Conservation (phyloP, 2,888 invertebrate species). For the Volucella inflata region DNA sequence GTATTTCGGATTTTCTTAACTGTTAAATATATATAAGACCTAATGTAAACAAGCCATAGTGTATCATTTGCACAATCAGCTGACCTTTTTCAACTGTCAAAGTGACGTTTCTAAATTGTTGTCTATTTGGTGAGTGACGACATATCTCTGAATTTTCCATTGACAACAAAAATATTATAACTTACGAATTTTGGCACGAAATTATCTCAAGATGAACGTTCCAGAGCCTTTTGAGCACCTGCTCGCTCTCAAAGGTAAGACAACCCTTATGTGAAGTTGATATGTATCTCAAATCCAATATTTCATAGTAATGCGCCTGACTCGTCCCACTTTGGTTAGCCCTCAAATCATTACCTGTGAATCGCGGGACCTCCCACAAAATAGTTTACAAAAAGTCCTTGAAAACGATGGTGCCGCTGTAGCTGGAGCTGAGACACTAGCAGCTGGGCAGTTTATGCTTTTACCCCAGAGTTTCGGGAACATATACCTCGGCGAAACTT, state of each 20-base stretch:
- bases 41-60: no score
- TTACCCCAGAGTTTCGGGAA: conserved; percentile 99
- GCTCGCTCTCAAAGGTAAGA: conserved; percentile 82
- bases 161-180: not conserved
- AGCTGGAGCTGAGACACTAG: conserved; percentile 89
- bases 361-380: conserved; percentile 92
- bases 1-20: no score
- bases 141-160: not conserved
- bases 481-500: conserved; percentile 98
- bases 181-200: not conserved
- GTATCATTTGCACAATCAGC: no score
- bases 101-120: not conserved
- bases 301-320: conserved; percentile 93
- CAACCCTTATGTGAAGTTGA: no score
- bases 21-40: no score
- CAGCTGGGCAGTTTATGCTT: conserved; percentile 93
- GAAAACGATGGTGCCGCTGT: conserved; percentile 94
- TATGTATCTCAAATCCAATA: not conserved
- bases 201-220: conserved; percentile 78
- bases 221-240: conserved; percentile 81
- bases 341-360: conserved; percentile 93
- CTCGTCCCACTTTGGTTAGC: conserved; percentile 94
- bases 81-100: no score
- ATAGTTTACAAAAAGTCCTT: conserved; percentile 90
- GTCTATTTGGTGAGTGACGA: not conserved